Evolutionary conservation across 2,797 vertebrate genomes (phyloP).

Genomic region (Anguilla pacifica): DNA sequence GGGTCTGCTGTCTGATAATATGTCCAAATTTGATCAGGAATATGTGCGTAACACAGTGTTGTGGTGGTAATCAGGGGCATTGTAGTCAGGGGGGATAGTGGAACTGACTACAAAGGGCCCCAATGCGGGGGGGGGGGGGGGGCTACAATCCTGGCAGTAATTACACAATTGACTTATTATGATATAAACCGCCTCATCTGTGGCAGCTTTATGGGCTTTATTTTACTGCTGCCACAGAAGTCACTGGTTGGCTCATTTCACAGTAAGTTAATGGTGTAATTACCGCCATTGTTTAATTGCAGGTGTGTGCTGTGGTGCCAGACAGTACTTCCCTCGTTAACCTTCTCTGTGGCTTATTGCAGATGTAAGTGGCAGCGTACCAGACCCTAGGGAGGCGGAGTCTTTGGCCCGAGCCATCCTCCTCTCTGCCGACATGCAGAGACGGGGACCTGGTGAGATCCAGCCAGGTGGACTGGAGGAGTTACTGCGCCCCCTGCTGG

Average conservation of each 20-base stretch:
- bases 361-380: constrained; percentile 67
- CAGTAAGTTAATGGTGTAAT: not conserved
- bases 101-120: not conserved
- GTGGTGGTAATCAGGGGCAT: not conserved
- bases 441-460: constrained; percentile 51
- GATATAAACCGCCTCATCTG: not conserved
- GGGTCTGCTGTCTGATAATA: no score
- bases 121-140: no score
- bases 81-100: not conserved
- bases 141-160: not conserved
- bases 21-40: not conserved
- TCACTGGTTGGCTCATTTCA: not conserved
- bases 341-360: not conserved
- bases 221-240: not conserved
- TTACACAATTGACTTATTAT: not conserved
- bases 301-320: not conserved
- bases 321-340: not conserved
- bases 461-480: constrained; percentile 66
- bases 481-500: constrained; percentile 83
- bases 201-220: not conserved
- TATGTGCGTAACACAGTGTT: not conserved
- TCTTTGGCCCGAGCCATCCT: constrained; percentile 80
- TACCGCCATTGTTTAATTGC: not conserved
- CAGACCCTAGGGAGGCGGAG: constrained; percentile 82
- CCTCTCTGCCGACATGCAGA: constrained; percentile 82